Percentiles rank a stretch among this genome's conserved stretches.
These are phyloP conservation scores for Liodrosophila aerea DNA, from an alignment of 2,888 invertebrate species.

Conservation along the genomic window DNA sequence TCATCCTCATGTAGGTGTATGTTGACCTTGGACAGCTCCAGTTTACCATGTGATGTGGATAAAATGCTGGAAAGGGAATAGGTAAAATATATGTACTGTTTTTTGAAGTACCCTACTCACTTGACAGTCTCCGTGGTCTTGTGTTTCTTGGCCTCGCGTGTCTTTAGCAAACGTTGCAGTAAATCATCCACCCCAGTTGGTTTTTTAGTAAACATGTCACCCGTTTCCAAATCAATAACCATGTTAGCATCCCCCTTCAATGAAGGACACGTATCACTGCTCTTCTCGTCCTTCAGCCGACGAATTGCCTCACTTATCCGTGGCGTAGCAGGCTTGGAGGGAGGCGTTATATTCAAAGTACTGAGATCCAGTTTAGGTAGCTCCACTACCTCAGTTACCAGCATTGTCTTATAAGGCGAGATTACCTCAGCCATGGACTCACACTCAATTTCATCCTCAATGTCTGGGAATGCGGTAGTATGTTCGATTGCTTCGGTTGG, in stretches of 20 bases:
- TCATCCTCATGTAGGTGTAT: constrained; percentile 68
- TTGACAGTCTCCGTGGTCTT: constrained; percentile 84
- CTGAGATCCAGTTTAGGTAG: constrained; percentile 73
- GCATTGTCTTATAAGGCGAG: constrained; percentile 34
- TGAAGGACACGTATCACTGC: constrained; percentile 81
- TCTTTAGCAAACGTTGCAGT: constrained; percentile 88
- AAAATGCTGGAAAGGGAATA: constrained; percentile 79
- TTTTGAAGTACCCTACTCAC: constrained; percentile 40
- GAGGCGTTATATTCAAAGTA: constrained; percentile 55
- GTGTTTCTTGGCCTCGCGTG: constrained; percentile 85
- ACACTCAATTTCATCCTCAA: not conserved
- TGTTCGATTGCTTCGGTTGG: not conserved
- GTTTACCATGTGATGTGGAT: constrained; percentile 82
- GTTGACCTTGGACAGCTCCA: constrained; percentile 81
- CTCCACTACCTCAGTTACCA: constrained; percentile 66
- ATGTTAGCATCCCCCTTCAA: constrained; percentile 84
- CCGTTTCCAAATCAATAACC: constrained; percentile 86
- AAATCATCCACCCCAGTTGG: constrained; percentile 86
- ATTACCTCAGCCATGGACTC: not conserved
- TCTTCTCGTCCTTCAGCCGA: constrained; percentile 59
- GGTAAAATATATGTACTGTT: not conserved
- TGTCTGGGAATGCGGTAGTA: not conserved
- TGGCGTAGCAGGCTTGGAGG: constrained; percentile 47
- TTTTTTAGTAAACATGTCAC: constrained; percentile 80
- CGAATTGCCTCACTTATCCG: constrained; percentile 64